phyloP scores from a whole-genome alignment of 2,113 vertebrate genomes.

The Mionectes macconnelli region DNA sequence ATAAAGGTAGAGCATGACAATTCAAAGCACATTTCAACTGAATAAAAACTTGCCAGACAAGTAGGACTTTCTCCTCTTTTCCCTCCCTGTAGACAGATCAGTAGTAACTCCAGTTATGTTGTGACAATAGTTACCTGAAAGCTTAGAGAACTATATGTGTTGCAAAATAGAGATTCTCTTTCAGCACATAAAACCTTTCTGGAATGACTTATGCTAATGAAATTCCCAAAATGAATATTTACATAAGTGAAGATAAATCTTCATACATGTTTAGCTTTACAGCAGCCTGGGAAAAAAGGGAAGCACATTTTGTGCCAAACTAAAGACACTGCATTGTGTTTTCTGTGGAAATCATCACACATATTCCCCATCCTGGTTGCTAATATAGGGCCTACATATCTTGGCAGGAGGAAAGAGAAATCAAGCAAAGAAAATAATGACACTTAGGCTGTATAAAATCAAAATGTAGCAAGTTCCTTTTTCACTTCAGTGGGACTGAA shows the following conservation, averaged over 20 bases:
- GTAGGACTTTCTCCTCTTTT: not conserved
- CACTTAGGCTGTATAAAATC: not conserved
- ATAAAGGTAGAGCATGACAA: not conserved
- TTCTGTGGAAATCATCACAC: not conserved
- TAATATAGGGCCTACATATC: not conserved
- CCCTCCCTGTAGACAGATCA: not conserved
- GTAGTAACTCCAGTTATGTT: not conserved
- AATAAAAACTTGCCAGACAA: not conserved
- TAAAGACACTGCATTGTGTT: not conserved
- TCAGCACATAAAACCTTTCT: not conserved
- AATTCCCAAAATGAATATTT: not conserved
- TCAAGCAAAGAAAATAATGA: not conserved
- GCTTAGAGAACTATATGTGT: not conserved
- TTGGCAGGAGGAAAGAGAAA: not conserved
- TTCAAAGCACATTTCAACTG: not conserved
- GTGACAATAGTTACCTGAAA: not conserved
- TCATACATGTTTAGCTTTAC: constrained; percentile 32
- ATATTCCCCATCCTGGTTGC: not conserved
- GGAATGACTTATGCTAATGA: constrained; percentile 25
- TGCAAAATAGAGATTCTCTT: not conserved
- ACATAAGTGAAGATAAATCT: not conserved
- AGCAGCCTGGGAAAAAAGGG: not conserved
- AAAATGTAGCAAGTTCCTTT: not conserved
- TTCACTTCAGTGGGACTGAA: not conserved
- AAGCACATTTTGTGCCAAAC: not conserved